Base-by-base conservation (phyloP, 2,797 vertebrate genomes). In the Microctenopoma steveboyesi region DNA sequence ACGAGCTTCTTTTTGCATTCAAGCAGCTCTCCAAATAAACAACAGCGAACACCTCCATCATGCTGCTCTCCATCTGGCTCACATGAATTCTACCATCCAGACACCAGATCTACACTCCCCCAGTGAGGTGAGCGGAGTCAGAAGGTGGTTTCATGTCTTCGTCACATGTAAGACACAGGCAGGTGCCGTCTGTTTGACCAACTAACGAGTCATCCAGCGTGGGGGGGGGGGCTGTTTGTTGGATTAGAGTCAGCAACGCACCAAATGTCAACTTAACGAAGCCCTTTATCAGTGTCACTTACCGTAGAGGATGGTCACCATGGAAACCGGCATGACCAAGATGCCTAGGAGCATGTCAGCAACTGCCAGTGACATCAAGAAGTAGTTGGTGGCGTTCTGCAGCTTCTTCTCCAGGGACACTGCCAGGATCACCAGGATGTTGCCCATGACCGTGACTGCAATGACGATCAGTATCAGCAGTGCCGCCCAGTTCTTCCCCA, bases 331-430 rank as follows among this genome's bases (percentile, higher is more conserved):
- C 97, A 99, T 99, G 87, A 99, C 97, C 86, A 99, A 91, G 87
- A 98, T 93, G 65, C 97, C 97, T 61, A 99, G 92, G 72, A 99
- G 95, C 96, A 99, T 98, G 88, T 99, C 97, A 3, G 97, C 95
- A 69, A 97, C 95, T 7, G 97, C 97, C 85, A 99, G 95, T 11
- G 97, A 99, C 96, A 97, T 98, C 92, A 99, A 87, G 91, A 99
- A 99, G 80, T 98, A 99, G 92, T 99, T 99, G 33, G 97, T 99
- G 83, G 97, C 97, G 9, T 97, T 99, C 91, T 99, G 97, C 82
- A 99, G 95, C 83, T 98, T 98, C 88, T 96, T 98, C 94, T 99
- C 97, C 89, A 98, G 90, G 15, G 96, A 97, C 43, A 99, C 97
- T 3, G 97, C 97, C 94, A 98, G 93, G 87, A 99, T 99, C 85